Evolutionary conservation across 2,113 vertebrate genomes (phyloP).

Genomic region (Paracanthobrama guichenoti): DNA sequence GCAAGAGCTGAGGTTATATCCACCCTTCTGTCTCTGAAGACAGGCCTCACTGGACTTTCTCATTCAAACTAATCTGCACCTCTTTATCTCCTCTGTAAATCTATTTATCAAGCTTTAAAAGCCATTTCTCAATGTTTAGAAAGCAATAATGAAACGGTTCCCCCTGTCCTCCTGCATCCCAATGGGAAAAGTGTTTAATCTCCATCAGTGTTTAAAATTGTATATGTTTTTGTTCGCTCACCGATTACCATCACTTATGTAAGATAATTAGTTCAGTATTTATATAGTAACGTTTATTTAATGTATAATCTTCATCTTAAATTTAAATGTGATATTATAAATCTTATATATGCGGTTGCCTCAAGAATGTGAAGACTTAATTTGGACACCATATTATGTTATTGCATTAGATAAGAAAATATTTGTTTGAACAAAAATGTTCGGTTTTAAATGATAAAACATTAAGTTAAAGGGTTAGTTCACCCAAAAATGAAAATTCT

Average conservation of each 20-base stretch:
- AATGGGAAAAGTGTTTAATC: conserved; percentile 20
- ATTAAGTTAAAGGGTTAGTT: too few species aligned
- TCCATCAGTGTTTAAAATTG: conserved; percentile 12
- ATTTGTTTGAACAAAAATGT: too few species aligned
- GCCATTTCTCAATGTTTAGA: conserved; percentile 29
- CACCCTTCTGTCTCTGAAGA: conserved; percentile 16
- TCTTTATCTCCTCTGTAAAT: conserved; percentile 42
- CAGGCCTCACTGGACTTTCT: conserved; percentile 46
- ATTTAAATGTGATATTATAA: not conserved
- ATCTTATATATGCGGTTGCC: not conserved
- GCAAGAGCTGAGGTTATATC: conserved; percentile 52
- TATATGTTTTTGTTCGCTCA: not conserved
- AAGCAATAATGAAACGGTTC: conserved; percentile 5
- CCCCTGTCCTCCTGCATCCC: not conserved
- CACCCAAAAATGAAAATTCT: too few species aligned
- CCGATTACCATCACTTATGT: not conserved
- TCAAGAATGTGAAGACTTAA: not conserved
- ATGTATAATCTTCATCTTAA: not conserved
- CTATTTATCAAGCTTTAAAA: conserved; percentile 27
- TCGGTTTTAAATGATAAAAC: too few species aligned
- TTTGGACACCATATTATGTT: not conserved
- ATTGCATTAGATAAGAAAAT: too few species aligned
- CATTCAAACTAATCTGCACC: conserved; percentile 30
- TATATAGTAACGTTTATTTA: not conserved
- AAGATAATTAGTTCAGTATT: not conserved